A percentile compares a stretch with the other conserved stretches of the same genome.
phyloP scores from a whole-genome alignment of 1,140 invertebrate genomes.

The Dreissena rostriformis region DNA sequence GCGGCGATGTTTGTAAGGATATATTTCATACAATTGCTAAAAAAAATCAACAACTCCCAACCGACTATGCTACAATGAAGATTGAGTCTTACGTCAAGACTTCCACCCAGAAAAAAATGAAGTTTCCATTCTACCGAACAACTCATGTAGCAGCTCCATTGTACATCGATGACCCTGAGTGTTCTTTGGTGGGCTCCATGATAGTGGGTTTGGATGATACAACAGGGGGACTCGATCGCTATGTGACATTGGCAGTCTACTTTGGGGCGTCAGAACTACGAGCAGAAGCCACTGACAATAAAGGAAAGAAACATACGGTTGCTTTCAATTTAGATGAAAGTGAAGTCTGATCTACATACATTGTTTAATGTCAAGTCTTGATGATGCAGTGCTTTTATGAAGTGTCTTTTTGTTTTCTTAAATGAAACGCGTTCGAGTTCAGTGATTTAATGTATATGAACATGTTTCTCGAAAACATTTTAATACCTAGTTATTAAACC shows the following conservation, averaged over 20 bases:
- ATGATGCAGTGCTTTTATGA: too few species aligned
- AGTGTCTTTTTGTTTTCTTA: too few species aligned
- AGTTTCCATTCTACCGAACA: slow-evolving; percentile 48
- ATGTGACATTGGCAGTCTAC: slow-evolving; percentile 31
- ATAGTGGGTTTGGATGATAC: not conserved
- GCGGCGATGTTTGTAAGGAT: slow-evolving; percentile 33
- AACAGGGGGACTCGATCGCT: not conserved
- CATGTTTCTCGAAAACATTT: too few species aligned
- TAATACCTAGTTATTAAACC: too few species aligned
- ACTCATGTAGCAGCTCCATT: not conserved
- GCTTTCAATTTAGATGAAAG: slow-evolving; percentile 20
- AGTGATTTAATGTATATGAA: too few species aligned
- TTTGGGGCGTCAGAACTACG: slow-evolving; percentile 33
- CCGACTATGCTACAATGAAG: slow-evolving; percentile 9
- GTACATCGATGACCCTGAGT: slow-evolving; percentile 34
- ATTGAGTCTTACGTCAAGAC: slow-evolving; percentile 38
- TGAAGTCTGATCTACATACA: slow-evolving; percentile 5
- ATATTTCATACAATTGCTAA: slow-evolving; percentile 31
- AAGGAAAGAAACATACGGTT: slow-evolving; percentile 15
- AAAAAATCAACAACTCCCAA: not conserved
- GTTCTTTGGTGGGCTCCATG: slow-evolving; percentile 31
- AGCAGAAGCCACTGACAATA: slow-evolving; percentile 37
- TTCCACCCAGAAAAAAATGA: slow-evolving; percentile 20
- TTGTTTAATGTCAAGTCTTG: too few species aligned
- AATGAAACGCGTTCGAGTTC: too few species aligned